A percentile compares a stretch with the other conserved stretches of the same genome.
Conservation (phyloP, 2,888 invertebrate species). For the Atrina japonica region DNA sequence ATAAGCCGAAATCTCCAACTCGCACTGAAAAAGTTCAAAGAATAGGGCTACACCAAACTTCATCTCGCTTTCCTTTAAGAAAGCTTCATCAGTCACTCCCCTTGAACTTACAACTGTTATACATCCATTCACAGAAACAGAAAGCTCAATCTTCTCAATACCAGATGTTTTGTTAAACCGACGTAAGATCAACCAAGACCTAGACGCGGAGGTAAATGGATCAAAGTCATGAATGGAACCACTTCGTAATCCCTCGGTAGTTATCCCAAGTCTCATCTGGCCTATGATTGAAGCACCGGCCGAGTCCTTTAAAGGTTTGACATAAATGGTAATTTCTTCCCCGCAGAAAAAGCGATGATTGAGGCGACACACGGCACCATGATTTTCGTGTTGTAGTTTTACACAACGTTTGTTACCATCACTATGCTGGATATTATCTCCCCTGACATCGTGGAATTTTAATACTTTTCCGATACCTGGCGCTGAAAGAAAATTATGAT, state of each 20-base stretch:
- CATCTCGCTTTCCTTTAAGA: not conserved
- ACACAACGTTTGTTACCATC: slow-evolving; percentile 18
- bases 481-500: slow-evolving; percentile 2
- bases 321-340: slow-evolving; percentile 9
- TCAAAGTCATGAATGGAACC: slow-evolving; percentile 18
- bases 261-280: slow-evolving; percentile 6
- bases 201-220: slow-evolving; percentile 16
- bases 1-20: slow-evolving; percentile 20
- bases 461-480: slow-evolving; percentile 2
- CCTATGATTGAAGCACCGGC: not conserved
- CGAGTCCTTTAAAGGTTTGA: slow-evolving; percentile 2
- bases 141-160: slow-evolving; percentile 2
- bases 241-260: slow-evolving; percentile 19
- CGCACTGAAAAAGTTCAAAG: slow-evolving; percentile 12
- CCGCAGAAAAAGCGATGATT: slow-evolving; percentile 13
- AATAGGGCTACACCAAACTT: slow-evolving; percentile 17
- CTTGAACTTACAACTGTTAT: not conserved
- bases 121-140: slow-evolving; percentile 4
- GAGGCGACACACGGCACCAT: slow-evolving; percentile 12
- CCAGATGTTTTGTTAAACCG: not conserved
- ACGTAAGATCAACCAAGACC: slow-evolving; percentile 4
- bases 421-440: slow-evolving; percentile 4
- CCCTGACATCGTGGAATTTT: slow-evolving; percentile 12
- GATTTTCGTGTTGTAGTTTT: slow-evolving; percentile 2
- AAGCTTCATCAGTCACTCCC: not conserved